These are phyloP conservation scores for Cecidostiba fungosa DNA, from an alignment of 2,888 invertebrate species.

Conservation along the genomic window DNA sequence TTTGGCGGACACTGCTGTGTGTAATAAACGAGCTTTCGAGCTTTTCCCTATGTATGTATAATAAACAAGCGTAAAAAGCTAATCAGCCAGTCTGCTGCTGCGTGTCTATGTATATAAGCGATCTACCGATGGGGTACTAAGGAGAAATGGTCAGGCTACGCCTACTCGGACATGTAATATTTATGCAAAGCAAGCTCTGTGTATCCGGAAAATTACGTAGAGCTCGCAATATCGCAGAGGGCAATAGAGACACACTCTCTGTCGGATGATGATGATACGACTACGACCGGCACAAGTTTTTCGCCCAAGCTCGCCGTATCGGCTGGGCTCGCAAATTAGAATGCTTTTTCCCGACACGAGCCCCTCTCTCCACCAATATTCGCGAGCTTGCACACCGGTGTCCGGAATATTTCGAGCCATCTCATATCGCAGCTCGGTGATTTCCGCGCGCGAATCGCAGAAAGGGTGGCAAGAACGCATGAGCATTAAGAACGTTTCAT, in stretches of 20 bases:
- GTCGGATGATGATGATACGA: not conserved
- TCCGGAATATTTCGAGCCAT: slow-evolving; percentile 44
- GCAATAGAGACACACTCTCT: not conserved
- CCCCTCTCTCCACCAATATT: slow-evolving; percentile 33
- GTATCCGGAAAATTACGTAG: not conserved
- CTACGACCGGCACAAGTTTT: not conserved
- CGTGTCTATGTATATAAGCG: not conserved
- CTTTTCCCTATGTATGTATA: too few species aligned
- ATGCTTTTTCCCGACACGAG: slow-evolving; percentile 28
- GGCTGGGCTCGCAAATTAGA: slow-evolving; percentile 33
- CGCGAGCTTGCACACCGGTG: not conserved
- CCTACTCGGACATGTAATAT: not conserved
- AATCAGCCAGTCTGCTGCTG: not conserved
- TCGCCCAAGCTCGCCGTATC: not conserved
- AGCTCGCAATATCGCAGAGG: not conserved
- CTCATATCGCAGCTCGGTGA: slow-evolving; percentile 44
- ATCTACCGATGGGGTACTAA: too few species aligned
- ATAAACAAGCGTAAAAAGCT: not conserved
- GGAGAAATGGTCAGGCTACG: not conserved
- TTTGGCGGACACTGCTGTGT: too few species aligned
- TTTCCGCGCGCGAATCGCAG: slow-evolving; percentile 46
- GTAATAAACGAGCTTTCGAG: too few species aligned
- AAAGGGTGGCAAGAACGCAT: slow-evolving; percentile 37
- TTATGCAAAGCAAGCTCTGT: not conserved
- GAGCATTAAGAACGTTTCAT: slow-evolving; percentile 73